A percentile compares a stretch with the other conserved stretches of the same genome.
Conservation (phyloP, 2,113 vertebrate genomes). For the Hystrix cristata region DNA sequence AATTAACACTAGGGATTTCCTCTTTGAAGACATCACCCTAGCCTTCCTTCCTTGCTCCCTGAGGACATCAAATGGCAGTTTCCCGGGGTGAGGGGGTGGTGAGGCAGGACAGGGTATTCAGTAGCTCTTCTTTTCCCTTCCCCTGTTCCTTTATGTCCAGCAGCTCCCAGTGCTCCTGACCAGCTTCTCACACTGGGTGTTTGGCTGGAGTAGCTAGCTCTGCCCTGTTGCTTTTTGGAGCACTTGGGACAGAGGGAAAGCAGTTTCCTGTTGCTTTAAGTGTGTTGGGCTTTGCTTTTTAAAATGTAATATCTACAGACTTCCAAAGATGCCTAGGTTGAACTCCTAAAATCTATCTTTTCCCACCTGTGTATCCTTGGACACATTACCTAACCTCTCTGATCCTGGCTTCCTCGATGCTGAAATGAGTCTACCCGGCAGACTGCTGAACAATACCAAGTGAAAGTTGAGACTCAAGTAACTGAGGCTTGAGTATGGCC, state of each 20-base stretch:
- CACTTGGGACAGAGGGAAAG: neutral
- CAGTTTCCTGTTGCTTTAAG: neutral
- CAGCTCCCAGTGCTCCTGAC: neutral
- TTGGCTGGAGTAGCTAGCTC: neutral
- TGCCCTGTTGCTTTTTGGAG: neutral
- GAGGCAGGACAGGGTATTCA: neutral
- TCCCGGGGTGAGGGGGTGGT: neutral
- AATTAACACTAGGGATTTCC: conserved; percentile 75
- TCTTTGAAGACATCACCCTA: conserved; percentile 64
- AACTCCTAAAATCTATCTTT: neutral
- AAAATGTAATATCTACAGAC: neutral
- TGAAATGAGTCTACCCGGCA: neutral
- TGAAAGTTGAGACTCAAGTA: neutral
- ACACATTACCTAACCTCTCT: neutral
- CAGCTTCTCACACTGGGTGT: neutral
- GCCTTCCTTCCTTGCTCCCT: neutral
- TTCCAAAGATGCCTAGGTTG: neutral
- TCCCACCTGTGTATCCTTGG: neutral
- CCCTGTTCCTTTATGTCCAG: too few species aligned
- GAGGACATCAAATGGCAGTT: conserved; percentile 27
- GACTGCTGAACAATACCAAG: neutral
- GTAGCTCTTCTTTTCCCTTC: too few species aligned
- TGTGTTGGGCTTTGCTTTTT: neutral
- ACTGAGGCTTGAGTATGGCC: neutral
- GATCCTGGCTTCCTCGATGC: neutral